Base-by-base conservation (phyloP, 1,140 invertebrate species). In the Physella acuta region DNA sequence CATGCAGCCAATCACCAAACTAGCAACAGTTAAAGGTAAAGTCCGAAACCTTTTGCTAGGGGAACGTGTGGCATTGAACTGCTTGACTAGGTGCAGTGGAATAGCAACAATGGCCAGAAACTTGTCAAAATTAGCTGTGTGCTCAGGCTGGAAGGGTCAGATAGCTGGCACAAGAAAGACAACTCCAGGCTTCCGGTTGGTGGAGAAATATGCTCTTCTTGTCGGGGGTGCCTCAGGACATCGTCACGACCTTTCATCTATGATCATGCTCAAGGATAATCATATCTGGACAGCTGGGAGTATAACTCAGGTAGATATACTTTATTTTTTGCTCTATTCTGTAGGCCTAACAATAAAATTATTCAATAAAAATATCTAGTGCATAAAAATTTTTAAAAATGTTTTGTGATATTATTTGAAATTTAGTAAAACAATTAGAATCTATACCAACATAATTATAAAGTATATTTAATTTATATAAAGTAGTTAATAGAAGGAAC, bases 251-350 rank as follows among this genome's bases (percentile, higher is more conserved):
- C 69, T 87, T 58, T 86, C 86, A 0, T 85, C 82, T 14, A 86
- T 87, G 86, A 79, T 87, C 4, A 87, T 87, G 86, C 71, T 87
- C 34, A 87, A 87, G 72, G 87, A 87, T 71, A 87, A 87, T 74
- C 87, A 87, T 74, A 82, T 87, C 39, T 82, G 82, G 78, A 79
- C 85, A 26, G 79, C 80, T 33, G 86, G 85, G 17, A 84, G 78
- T 61, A 81, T 86, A 11, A 73, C 78, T 33, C 73, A 85, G 78
- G 85, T 85, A 76, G 26, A 28, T 58, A 4, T 62, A n/a, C 39
- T 49, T 49, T 62, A 17, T 62, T 62, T 62, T 34, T n/a, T n/a
- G n/a, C n/a, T n/a, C n/a, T n/a, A n/a, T n/a, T n/a, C n/a, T n/a
- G n/a, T n/a, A n/a, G n/a, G n/a, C n/a, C n/a, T n/a, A n/a, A n/a